A percentile compares a stretch with the other conserved stretches of the same genome.
phyloP scores from a whole-genome alignment of 2,797 vertebrate genomes.

The Lepus townsendii region DNA sequence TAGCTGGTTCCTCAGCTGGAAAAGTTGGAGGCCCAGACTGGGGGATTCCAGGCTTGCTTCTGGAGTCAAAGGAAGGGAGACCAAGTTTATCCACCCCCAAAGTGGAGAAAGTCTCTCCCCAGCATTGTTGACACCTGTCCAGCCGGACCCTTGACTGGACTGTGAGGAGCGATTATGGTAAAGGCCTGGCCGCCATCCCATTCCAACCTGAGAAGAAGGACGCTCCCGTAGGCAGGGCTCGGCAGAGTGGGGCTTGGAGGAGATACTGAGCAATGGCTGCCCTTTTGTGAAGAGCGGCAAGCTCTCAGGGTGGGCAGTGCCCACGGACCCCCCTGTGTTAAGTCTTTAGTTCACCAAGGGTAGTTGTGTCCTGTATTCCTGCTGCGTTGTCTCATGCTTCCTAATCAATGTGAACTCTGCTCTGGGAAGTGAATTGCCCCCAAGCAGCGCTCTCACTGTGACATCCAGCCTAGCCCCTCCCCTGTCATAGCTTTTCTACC shows the following conservation, averaged over 20 bases:
- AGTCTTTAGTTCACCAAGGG: neutral
- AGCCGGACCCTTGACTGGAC: neutral
- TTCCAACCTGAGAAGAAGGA: neutral
- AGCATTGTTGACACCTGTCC: neutral
- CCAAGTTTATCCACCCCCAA: neutral
- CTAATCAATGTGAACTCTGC: neutral
- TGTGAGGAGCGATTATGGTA: too few relatives aligned
- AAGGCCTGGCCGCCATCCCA: too few relatives aligned
- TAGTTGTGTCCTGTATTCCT: neutral
- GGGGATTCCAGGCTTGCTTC: neutral
- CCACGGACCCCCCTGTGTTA: neutral
- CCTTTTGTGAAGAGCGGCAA: neutral
- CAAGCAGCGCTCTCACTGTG: neutral
- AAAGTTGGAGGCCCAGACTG: neutral
- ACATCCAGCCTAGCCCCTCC: neutral
- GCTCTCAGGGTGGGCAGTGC: neutral
- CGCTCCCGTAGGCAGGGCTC: rapidly evolving
- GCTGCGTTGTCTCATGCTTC: neutral
- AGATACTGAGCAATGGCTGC: neutral
- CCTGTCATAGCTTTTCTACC: too few relatives aligned
- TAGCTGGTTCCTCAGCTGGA: neutral
- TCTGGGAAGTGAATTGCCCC: too few relatives aligned
- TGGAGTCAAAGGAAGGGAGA: neutral
- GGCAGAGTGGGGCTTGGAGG: neutral
- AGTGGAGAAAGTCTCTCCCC: neutral